Evolutionary conservation across 2,888 invertebrate genomes (phyloP).

Genomic region (Heliconius ethilla): DNA sequence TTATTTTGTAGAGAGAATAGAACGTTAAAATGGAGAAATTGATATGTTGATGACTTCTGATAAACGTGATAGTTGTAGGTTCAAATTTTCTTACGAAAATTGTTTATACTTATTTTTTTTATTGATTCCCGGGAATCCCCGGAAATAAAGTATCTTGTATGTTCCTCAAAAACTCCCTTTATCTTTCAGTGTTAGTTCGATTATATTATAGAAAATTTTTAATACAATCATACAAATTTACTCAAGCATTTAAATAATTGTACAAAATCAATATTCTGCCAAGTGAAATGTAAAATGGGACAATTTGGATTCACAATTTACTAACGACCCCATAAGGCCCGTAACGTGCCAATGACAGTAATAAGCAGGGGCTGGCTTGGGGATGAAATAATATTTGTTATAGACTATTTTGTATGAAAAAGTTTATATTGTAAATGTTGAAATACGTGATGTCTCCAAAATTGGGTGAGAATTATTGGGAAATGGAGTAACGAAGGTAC

Average conservation of each 20-base stretch:
- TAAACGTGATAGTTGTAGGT: too few relatives aligned
- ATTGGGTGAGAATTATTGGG: too few relatives aligned
- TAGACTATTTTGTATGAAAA: not conserved
- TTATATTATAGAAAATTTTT: not conserved
- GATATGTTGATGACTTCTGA: too few relatives aligned
- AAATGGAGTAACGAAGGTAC: too few relatives aligned
- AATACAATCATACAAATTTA: not conserved
- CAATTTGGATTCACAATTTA: constrained; percentile 45
- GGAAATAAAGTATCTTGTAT: too few relatives aligned
- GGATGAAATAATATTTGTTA: constrained; percentile 21
- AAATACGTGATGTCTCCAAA: too few relatives aligned
- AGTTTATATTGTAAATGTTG: not conserved
- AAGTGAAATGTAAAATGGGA: constrained; percentile 44
- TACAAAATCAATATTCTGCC: constrained; percentile 36
- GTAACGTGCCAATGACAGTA: constrained; percentile 42
- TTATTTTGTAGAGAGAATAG: not conserved
- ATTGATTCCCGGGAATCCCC: too few relatives aligned
- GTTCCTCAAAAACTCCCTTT: too few relatives aligned
- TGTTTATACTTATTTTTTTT: too few relatives aligned
- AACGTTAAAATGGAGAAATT: not conserved
- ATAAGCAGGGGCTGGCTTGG: constrained; percentile 34
- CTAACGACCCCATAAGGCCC: constrained; percentile 43
- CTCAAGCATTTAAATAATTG: constrained; percentile 26
- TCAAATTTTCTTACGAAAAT: too few relatives aligned
- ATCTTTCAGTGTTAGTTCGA: not conserved